phyloP scores from a whole-genome alignment of 2,888 invertebrate species.

The Noctuana brunneofusca region DNA sequence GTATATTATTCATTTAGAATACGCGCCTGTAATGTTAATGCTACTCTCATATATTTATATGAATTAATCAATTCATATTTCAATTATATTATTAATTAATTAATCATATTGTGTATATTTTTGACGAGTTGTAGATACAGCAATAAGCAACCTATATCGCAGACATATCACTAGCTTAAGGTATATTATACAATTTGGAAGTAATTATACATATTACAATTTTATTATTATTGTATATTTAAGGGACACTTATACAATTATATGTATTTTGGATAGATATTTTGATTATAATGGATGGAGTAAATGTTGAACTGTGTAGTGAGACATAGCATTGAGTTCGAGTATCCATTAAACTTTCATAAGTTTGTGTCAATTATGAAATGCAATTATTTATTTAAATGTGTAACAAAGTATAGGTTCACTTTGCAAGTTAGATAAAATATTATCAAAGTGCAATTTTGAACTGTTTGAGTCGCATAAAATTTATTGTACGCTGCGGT shows the following conservation, averaged over 20 bases:
- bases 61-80: constrained; percentile 23
- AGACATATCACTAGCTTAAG: constrained; percentile 78
- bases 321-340: not conserved
- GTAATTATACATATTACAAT: constrained; percentile 45
- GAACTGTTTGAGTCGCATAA: not conserved
- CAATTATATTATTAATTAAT: constrained; percentile 31
- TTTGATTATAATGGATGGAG: constrained; percentile 11
- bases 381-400: too few species aligned
- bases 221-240: constrained; percentile 16
- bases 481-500: too few species aligned
- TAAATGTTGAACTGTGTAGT: not conserved
- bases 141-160: constrained; percentile 74
- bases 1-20: too few species aligned
- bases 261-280: constrained; percentile 26
- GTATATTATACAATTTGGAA: constrained; percentile 52
- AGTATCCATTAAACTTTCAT: not conserved
- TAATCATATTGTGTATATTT: constrained; percentile 7
- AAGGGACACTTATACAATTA: constrained; percentile 32
- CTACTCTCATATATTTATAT: constrained; percentile 26
- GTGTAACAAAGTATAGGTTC: too few species aligned
- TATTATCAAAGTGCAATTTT: not conserved
- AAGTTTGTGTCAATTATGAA: constrained; percentile 3
- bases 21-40: constrained; percentile 15
- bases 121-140: constrained; percentile 50
- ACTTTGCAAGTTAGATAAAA: too few species aligned